phyloP scores from a whole-genome alignment of 2,113 vertebrate genomes.

The Oophaga pumilio region DNA sequence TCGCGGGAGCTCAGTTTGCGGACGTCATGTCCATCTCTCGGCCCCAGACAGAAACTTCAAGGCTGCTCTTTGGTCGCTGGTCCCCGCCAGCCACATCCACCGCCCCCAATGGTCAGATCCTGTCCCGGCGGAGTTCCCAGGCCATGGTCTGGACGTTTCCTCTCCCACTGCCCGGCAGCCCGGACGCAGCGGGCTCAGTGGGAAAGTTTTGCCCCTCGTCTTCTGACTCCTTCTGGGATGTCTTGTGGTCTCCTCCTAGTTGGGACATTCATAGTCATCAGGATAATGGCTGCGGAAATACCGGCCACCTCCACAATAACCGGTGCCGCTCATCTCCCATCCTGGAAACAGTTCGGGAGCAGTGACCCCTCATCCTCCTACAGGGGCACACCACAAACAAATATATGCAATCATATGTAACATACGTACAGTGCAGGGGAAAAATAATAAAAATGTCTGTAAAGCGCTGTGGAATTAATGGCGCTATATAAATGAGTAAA shows the following conservation, averaged over 20 bases:
- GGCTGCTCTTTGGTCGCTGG: background rate
- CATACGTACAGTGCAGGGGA: no score
- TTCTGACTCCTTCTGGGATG: background rate
- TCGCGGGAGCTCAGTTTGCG: background rate
- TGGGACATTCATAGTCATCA: constrained; percentile 16
- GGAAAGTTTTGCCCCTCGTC: background rate
- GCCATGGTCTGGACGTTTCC: background rate
- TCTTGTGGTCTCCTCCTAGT: constrained; percentile 46
- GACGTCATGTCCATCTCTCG: constrained; percentile 6
- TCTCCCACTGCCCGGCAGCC: constrained; percentile 6
- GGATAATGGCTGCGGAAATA: constrained; percentile 28
- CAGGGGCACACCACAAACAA: background rate
- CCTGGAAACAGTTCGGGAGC: background rate
- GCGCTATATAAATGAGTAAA: no score
- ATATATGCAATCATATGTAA: background rate
- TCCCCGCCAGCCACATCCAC: background rate
- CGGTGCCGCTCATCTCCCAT: background rate
- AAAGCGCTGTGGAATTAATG: no score
- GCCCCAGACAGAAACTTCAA: background rate
- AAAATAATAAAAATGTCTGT: no score
- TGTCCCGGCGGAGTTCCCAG: constrained; percentile 46
- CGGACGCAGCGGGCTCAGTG: fast-evolving
- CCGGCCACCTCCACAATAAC: constrained; percentile 21
- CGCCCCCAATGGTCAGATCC: constrained; percentile 5
- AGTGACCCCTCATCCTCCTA: background rate